Evolutionary conservation across 2,797 vertebrate species (phyloP).

Genomic region (Alauda arvensis): DNA sequence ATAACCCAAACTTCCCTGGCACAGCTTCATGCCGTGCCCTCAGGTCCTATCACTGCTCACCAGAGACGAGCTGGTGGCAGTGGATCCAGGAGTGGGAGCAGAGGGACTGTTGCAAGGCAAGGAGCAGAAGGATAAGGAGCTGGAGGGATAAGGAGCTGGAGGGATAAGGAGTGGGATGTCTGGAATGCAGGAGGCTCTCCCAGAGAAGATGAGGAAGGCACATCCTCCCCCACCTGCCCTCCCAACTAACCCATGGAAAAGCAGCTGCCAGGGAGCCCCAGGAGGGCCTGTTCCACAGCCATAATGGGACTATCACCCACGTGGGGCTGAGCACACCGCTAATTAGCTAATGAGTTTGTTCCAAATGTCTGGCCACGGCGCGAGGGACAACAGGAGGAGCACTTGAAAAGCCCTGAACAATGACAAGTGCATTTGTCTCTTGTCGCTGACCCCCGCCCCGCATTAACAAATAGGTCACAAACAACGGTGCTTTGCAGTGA

Average conservation of each 20-base stretch:
- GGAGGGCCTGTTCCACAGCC: conserved; percentile 14
- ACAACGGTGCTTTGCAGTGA: conserved; percentile 31
- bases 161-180: neutral
- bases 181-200: neutral
- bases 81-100: neutral
- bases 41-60: neutral
- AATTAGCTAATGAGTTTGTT: conserved; percentile 55
- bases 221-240: neutral
- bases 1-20: neutral
- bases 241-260: neutral
- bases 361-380: neutral
- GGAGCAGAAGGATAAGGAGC: neutral
- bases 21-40: fast-evolving
- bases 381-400: conserved; percentile 8
- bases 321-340: conserved; percentile 8
- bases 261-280: conserved; percentile 16
- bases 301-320: neutral
- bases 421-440: neutral
- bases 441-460: conserved; percentile 13
- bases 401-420: neutral
- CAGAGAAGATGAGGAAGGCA: neutral
- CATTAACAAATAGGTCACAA: conserved; percentile 57
- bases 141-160: neutral
- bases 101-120: neutral
- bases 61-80: neutral